Base-by-base conservation (phyloP, 2,888 invertebrate species). In the Junonia oenone region DNA sequence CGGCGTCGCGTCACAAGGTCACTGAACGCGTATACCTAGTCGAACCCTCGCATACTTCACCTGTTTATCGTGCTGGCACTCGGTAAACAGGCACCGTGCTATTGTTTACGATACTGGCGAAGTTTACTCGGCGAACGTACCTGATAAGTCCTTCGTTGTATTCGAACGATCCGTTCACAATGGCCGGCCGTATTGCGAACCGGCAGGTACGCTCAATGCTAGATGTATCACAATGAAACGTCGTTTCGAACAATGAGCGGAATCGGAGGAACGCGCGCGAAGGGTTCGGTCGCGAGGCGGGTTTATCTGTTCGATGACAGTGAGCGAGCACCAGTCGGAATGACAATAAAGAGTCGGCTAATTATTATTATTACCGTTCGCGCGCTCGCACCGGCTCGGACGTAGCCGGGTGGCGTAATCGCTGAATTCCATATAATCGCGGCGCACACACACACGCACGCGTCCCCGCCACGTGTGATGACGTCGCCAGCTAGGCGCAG, bases 321-420 rank as follows among this genome's bases (percentile, higher is more conserved):
- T 55, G 40, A 29, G 13, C 50, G 56, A 49, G 59, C 58, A 63
- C 59, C 65, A 56, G 62, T 45, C 27, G 45, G 74, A 80, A 76
- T 77, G 79, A 78, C 75, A 83, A 82, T 82, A 82, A 82, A 78
- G 78, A 78, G 70, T 67, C 75, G 70, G 73, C 68, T 81, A 78
- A 83, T 85, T 81, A 85, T 85, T 84, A 79, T 83, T 85, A 84
- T 82, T 82, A 76, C 72, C 66, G 68, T 67, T 67, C 72, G 71
- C 60, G 67, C 73, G 75, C 71, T 68, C 72, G 70, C 59, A 65
- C 72, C 75, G 72, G 66, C 64, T 67, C 63, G 67, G 64, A 54
- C 66, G 63, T 72, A 74, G 72, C 71, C 78, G 76, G 78, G 78
- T 84, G 83, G 80, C 83, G 83, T 84, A 83, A 84, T 83, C 83